These are phyloP conservation scores for Scytalopus superciliaris DNA, from an alignment of 2,113 vertebrate species.

Conservation along the genomic window DNA sequence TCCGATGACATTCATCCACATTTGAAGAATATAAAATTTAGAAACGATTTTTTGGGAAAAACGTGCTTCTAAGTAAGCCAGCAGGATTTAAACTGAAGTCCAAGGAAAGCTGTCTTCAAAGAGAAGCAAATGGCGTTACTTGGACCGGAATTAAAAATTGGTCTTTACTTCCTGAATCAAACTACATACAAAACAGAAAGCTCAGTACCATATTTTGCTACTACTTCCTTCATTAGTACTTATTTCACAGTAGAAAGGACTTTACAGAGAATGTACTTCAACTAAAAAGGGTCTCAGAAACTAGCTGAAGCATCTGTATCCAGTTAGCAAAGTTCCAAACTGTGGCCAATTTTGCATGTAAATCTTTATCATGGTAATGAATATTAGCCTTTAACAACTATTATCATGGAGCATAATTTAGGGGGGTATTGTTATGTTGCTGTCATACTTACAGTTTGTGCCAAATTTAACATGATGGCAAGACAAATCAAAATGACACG, in stretches of 20 bases:
- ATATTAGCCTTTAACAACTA: slow-evolving; percentile 12
- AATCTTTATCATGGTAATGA: neutral
- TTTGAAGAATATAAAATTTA: neutral
- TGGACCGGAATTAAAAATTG: neutral
- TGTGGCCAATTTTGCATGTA: neutral
- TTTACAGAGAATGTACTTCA: neutral
- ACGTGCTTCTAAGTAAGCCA: neutral
- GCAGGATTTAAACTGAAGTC: neutral
- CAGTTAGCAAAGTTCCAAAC: neutral
- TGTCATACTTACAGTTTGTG: neutral
- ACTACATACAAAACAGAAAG: neutral
- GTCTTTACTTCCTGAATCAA: neutral
- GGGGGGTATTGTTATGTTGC: neutral
- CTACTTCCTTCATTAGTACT: neutral
- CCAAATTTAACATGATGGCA: neutral
- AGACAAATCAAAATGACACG: neutral
- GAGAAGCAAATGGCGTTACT: neutral
- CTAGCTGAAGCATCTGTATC: neutral
- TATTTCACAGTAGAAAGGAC: neutral
- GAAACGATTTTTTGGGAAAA: neutral
- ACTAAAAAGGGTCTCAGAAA: neutral
- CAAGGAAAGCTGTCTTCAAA: neutral
- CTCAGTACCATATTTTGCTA: neutral
- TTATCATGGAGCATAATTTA: neutral
- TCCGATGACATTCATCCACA: neutral